These are phyloP conservation scores for Cryptosula pallasiana DNA, from an alignment of 2,888 invertebrate genomes.

Conservation along the genomic window DNA sequence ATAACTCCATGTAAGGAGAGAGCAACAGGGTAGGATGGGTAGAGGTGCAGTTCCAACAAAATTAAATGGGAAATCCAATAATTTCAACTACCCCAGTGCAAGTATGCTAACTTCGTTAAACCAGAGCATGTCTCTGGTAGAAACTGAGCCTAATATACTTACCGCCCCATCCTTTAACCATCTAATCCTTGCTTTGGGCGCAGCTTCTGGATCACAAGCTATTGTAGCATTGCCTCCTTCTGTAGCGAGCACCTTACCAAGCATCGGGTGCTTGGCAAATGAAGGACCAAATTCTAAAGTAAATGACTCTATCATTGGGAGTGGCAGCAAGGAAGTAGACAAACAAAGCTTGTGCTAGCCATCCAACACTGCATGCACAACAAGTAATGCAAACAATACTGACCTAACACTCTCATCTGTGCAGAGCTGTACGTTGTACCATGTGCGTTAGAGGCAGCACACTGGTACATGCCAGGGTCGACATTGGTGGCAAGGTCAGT, in stretches of 20 bases:
- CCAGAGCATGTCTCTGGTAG: too few species aligned
- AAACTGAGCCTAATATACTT: background rate
- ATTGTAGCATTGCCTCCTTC: constrained; percentile 86
- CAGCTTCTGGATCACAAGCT: constrained; percentile 86
- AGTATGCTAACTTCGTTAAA: too few species aligned
- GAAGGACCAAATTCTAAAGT: constrained; percentile 65
- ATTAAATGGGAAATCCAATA: too few species aligned
- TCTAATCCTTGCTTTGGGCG: constrained; percentile 60
- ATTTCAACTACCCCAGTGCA: too few species aligned
- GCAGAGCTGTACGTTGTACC: constrained; percentile 80
- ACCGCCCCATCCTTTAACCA: constrained; percentile 33
- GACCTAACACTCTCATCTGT: constrained; percentile 79
- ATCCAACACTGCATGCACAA: too few species aligned
- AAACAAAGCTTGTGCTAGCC: too few species aligned
- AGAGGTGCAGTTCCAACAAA: too few species aligned
- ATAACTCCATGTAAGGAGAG: too few species aligned
- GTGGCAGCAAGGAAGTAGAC: background rate
- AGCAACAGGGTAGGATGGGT: too few species aligned
- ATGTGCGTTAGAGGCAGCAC: constrained; percentile 79
- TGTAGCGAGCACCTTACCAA: constrained; percentile 84
- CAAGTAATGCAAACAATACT: too few species aligned
- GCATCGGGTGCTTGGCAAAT: constrained; percentile 81
- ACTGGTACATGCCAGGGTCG: constrained; percentile 93
- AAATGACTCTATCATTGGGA: background rate
- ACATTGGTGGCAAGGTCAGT: constrained; percentile 40